A percentile compares a stretch with the other conserved stretches of the same genome.
Evolutionary conservation across 2,797 vertebrate species (phyloP).

Genomic region (Apogon talboti): DNA sequence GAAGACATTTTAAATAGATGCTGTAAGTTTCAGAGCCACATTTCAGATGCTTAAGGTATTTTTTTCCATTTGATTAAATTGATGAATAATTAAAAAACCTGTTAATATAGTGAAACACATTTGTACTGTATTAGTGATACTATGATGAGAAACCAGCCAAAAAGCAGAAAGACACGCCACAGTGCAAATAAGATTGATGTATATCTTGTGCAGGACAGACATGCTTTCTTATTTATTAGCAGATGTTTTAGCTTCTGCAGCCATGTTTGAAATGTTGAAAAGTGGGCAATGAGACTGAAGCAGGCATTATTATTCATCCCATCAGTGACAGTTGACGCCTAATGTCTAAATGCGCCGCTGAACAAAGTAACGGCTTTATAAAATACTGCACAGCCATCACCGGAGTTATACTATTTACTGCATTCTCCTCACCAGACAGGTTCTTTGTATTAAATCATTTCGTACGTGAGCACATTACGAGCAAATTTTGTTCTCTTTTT

Average conservation of each 20-base stretch:
- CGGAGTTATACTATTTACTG: constrained; percentile 8
- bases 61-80: too few species aligned
- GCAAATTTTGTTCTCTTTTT: constrained; percentile 35
- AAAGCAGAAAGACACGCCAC: too few species aligned
- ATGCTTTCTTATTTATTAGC: too few species aligned
- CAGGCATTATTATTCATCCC: background rate
- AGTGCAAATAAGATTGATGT: too few species aligned
- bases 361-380: constrained; percentile 42
- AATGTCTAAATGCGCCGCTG: constrained; percentile 26
- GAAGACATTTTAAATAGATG: constrained; percentile 7
- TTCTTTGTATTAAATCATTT: constrained; percentile 39
- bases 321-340: constrained; percentile 12
- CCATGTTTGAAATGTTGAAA: background rate
- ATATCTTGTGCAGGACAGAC: too few species aligned
- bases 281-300: constrained; percentile 17
- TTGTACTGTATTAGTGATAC: too few species aligned
- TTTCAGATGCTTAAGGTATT: background rate
- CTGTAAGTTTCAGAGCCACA: background rate
- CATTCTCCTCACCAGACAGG: constrained; percentile 13
- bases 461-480: constrained; percentile 31
- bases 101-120: too few species aligned
- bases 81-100: too few species aligned
- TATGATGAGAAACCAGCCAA: too few species aligned
- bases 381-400: constrained; percentile 27
- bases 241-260: too few species aligned